Evolutionary conservation across 2,888 invertebrate species (phyloP), one percentile per base, ranked within the genome.

Genomic region (Mesorhabditis spiculigera): DNA sequence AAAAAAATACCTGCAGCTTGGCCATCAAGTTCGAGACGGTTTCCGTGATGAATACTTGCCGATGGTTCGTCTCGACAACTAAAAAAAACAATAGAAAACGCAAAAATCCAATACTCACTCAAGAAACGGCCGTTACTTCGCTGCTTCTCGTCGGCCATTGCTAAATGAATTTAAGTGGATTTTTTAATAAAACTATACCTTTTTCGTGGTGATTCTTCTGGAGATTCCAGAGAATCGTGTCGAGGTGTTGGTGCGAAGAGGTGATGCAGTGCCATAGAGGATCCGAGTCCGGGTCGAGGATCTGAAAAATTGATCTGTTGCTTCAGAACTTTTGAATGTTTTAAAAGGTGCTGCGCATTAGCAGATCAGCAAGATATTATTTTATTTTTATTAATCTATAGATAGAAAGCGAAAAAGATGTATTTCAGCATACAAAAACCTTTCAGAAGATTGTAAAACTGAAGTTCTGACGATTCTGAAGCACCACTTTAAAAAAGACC

Each of bases 191-290:
- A 58, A 43, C 3, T 13, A 13, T 8, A 73, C 67, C 68, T 50
- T 74, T 75, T 13, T 71, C 64, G 45, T 75, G 70, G 68, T 78
- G 79, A 43, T 78, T 75, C n/a, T 75, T 67, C 68, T 86, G 86
- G 88, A 91, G 90, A 86, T 90, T 86, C 87, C 89, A 90, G 86
- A 93, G 88, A 63, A 91, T 89, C 72, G 88, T 88, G 81, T 90
- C 90, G 8, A 95, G 89, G 87, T 93, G 94, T 68, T 91, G 91
- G 73, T 93, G 92, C 75, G 93, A 91, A 73, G 92, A 91, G 66
- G 90, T 90, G 77, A 98, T 92, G 4, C 95, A 95, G 76, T 93
- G 92, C 97, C 97, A 97, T 0, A 95, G 96, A 2, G 96, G 94
- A 88, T 98, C 96, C 5, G 92, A 93, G 4, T 89, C 89, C 68